Base-by-base conservation (phyloP, 2,113 vertebrate genomes). In the Lophius piscatorius region DNA sequence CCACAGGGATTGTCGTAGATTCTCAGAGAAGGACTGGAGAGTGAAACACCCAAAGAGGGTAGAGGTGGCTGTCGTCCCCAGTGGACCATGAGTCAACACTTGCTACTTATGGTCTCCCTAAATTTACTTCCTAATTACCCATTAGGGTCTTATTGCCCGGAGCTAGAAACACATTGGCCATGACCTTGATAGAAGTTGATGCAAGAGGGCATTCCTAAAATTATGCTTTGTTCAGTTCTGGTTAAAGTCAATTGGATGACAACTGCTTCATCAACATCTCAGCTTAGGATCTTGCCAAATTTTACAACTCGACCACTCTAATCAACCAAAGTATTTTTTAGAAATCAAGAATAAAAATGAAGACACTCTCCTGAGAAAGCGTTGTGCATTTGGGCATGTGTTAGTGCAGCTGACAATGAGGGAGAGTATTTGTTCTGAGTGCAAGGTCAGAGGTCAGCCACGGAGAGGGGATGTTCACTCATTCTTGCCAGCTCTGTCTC, bases 81-180 rank as follows among this genome's bases (percentile, higher is more conserved):
- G 57, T 63, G 77, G 75, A 74, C 63, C 21, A 28, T 70, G 60
- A 82, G 66, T 88, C 85, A 86, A 88, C 88, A 87, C 63, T 78
- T 74, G 55, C 74, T 75, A 50, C 77, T 88, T 87, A 88, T 87
- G 87, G 82, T 83, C 80, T 84, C 74, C 71, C 81, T 78, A 86
- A 81, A 85, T 87, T 70, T 81, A 81, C 85, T 70, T 82, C 70
- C 78, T 87, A 90, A 87, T 88, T 84, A 82, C 70, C 82, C 74
- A 57, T 36, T 22, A 63, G n/a, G n/a, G n/a, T n/a, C 68, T 72
- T 49, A 74, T 88, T 81, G 82, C 85, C 81, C 69, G 55, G 56
- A 80, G 84, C 83, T 67, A 81, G 59, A 66, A 71, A 57, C 70
- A 80, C 74, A 72, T 62, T 75, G 76, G 50, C 58, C 74, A 5